Evolutionary conservation across 1,140 invertebrate species (phyloP).

Genomic region (Halictus rubicundus): DNA sequence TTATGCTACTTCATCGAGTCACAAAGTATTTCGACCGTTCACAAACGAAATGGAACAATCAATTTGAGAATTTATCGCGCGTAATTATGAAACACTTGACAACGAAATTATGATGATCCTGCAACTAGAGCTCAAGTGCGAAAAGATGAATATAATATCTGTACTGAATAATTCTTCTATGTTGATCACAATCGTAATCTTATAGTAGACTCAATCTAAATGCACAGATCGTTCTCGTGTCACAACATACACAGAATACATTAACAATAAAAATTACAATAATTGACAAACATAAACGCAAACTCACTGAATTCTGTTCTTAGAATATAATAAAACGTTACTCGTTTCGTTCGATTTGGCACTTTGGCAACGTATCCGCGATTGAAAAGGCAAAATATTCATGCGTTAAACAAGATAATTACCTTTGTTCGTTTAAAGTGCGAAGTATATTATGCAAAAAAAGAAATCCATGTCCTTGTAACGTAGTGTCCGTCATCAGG

Average conservation of each 20-base stretch:
- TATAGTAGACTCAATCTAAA: slow-evolving; percentile 17
- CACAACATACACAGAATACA: background rate
- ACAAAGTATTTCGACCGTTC: too few relatives aligned
- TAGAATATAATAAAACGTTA: slow-evolving; percentile 27
- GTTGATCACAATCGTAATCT: slow-evolving; percentile 17
- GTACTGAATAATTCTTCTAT: background rate
- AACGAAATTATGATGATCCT: background rate
- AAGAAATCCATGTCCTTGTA: slow-evolving; percentile 20
- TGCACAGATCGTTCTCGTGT: background rate
- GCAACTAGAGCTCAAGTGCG: background rate
- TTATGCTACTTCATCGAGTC: background rate
- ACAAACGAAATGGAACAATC: background rate
- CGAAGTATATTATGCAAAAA: slow-evolving; percentile 27
- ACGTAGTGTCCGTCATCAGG: slow-evolving; percentile 64
- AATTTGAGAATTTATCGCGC: background rate
- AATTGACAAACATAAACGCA: slow-evolving; percentile 17
- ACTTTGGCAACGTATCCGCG: slow-evolving; percentile 49
- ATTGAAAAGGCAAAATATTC: slow-evolving; percentile 3
- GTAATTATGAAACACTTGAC: background rate
- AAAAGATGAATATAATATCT: slow-evolving; percentile 9
- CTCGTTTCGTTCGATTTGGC: slow-evolving; percentile 44
- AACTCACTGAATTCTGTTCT: background rate
- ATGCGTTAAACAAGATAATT: slow-evolving; percentile 27
- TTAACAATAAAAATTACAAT: slow-evolving; percentile 16
- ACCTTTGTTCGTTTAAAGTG: slow-evolving; percentile 20